Conservation (phyloP, 2,888 invertebrate genomes). For the Rhyacophila evoluta region DNA sequence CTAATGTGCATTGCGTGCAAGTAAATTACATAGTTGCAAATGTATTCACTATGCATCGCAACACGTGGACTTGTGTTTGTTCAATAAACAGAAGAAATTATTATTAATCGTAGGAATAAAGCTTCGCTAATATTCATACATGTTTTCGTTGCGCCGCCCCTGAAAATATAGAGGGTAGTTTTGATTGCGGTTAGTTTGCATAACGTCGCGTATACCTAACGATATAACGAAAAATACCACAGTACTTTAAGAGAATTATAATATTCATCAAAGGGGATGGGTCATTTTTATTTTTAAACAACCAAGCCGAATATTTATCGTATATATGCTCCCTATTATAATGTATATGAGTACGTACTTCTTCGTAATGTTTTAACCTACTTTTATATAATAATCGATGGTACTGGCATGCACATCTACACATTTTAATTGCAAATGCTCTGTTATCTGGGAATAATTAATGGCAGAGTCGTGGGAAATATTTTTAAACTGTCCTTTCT, state of each 20-base stretch:
- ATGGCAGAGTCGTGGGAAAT: background rate
- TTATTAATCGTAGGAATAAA: background rate
- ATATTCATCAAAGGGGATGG: background rate
- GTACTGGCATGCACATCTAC: background rate
- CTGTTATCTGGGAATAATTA: background rate
- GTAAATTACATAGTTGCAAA: too few species aligned
- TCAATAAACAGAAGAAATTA: too few species aligned
- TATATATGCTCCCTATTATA: too few species aligned
- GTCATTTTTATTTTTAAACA: background rate
- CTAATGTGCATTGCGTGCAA: too few species aligned
- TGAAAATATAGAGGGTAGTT: background rate
- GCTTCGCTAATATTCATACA: background rate
- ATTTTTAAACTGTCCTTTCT: background rate
- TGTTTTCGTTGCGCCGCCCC: background rate
- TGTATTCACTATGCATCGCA: too few species aligned
- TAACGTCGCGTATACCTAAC: background rate
- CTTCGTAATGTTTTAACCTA: too few species aligned
- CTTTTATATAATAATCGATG: background rate
- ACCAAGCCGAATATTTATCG: too few species aligned
- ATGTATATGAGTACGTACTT: too few species aligned
- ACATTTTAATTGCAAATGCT: background rate
- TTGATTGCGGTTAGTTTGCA: background rate
- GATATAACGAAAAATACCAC: conserved; percentile 18
- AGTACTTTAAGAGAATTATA: background rate
- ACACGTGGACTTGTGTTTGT: too few species aligned